Percentiles rank a stretch among this genome's conserved stretches.
phyloP scores from a whole-genome alignment of 2,888 invertebrate species.

The Chaetogeoica ovagalla region DNA sequence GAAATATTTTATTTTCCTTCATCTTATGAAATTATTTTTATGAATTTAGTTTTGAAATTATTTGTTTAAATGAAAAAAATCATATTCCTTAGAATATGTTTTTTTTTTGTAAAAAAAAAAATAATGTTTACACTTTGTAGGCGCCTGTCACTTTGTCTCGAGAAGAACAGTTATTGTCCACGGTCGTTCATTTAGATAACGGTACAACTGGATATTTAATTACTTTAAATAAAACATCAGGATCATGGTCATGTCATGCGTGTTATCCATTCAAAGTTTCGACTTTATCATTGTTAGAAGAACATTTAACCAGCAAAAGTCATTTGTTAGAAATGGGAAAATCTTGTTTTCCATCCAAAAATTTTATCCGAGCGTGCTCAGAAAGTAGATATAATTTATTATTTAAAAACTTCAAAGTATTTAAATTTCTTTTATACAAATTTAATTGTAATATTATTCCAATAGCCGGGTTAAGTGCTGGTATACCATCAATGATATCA shows the following conservation, averaged over 20 bases:
- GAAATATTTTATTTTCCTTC: not conserved
- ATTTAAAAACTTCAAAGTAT: slow-evolving; percentile 56
- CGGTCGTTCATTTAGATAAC: slow-evolving; percentile 57
- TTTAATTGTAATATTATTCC: not conserved
- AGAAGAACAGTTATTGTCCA: slow-evolving; percentile 51
- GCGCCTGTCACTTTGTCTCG: slow-evolving; percentile 23
- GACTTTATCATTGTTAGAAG: slow-evolving; percentile 50
- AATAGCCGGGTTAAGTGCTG: slow-evolving; percentile 36
- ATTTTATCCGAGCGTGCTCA: slow-evolving; percentile 55
- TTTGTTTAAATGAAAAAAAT: not conserved
- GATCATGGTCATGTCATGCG: slow-evolving; percentile 56
- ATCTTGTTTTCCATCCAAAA: slow-evolving; percentile 52
- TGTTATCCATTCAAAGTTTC: slow-evolving; percentile 55
- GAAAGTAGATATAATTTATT: slow-evolving; percentile 53
- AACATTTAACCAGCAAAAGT: slow-evolving; percentile 60
- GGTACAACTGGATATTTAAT: slow-evolving; percentile 58
- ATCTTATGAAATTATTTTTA: not conserved
- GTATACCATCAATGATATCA: slow-evolving; percentile 58
- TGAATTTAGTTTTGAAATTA: slow-evolving; percentile 6
- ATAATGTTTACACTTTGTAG: slow-evolving; percentile 10
- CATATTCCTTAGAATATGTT: not conserved
- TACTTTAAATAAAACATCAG: slow-evolving; percentile 54
- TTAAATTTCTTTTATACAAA: slow-evolving; percentile 52
- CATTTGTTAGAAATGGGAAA: slow-evolving; percentile 57
- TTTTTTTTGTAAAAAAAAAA: not conserved